Evolutionary conservation across 2,113 vertebrate species (phyloP).

Genomic region (Grus americana): DNA sequence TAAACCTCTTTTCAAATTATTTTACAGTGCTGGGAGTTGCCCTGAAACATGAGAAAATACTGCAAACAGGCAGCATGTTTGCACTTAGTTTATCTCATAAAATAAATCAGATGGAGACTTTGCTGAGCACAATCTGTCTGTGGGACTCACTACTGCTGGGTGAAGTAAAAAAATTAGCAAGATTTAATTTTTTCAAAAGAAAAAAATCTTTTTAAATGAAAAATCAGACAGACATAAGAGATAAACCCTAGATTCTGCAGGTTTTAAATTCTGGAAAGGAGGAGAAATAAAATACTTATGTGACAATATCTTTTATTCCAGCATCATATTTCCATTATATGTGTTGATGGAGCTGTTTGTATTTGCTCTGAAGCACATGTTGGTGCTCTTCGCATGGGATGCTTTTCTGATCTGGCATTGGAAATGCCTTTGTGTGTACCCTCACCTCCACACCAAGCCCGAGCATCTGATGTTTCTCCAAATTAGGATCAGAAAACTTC

Average conservation of each 20-base stretch:
- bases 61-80: neutral
- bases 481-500: neutral
- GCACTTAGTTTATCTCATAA: neutral
- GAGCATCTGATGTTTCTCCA: neutral
- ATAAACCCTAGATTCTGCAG: neutral
- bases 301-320: neutral
- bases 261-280: neutral
- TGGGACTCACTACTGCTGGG: neutral
- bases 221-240: neutral
- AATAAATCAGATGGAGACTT: neutral
- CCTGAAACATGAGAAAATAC: neutral
- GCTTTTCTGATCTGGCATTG: neutral
- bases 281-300: neutral
- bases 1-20: neutral
- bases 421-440: neutral
- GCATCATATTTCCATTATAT: neutral
- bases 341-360: neutral
- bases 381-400: neutral
- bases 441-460: neutral
- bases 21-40: neutral
- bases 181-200: neutral
- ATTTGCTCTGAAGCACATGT: neutral
- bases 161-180: neutral
- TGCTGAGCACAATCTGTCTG: neutral
- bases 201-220: rapidly evolving